Evolutionary conservation across 2,797 vertebrate species (phyloP).

Genomic region (Allobates femoralis): DNA sequence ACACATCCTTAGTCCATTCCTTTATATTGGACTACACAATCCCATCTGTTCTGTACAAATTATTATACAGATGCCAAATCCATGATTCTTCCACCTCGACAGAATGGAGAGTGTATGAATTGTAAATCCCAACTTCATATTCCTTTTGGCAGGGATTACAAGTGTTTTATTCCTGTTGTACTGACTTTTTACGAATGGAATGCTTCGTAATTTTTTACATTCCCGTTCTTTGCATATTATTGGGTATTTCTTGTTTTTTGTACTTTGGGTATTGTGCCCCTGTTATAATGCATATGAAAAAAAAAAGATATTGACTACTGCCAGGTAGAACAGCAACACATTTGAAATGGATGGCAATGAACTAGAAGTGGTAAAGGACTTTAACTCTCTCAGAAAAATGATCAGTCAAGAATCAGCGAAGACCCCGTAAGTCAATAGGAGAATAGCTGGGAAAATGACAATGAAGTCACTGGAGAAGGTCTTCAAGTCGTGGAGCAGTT

Average conservation of each 20-base stretch:
- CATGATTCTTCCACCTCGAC: not conserved
- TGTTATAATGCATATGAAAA: too few species aligned
- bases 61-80: not conserved
- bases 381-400: too few species aligned
- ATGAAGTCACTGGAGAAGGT: too few species aligned
- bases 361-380: too few species aligned
- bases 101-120: not conserved
- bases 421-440: too few species aligned
- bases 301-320: too few species aligned
- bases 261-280: too few species aligned
- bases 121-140: not conserved
- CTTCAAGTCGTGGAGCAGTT: too few species aligned
- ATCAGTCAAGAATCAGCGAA: too few species aligned
- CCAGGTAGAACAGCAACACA: too few species aligned
- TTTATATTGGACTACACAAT: not conserved
- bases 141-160: not conserved
- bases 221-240: not conserved
- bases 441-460: too few species aligned
- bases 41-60: not conserved
- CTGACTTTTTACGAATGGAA: not conserved
- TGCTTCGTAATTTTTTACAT: not conserved
- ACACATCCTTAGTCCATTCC: not conserved
- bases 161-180: not conserved
- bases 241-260: not conserved
- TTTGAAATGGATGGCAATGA: too few species aligned